Base-by-base conservation (phyloP, 1,140 invertebrate species). In the Brachionus rubens region DNA sequence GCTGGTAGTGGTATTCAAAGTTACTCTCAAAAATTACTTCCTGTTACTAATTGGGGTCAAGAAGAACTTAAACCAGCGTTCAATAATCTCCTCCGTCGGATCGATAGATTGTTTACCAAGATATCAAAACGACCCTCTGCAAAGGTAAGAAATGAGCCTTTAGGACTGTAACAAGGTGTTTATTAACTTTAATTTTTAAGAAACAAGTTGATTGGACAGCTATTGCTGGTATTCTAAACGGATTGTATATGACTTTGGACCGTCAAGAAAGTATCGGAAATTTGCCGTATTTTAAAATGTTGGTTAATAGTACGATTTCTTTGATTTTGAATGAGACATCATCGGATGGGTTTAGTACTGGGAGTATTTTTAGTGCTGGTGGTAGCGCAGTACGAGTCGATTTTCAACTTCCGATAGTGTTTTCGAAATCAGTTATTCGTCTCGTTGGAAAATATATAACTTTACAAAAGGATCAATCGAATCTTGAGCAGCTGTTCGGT, bases 101-200 rank as follows among this genome's bases (percentile, higher is more conserved):
- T 99, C 1, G 96, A 99, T 82, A 96, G 98, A 85, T 94, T 96
- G 0, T 98, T 99, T 81, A 89, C 90, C 33, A 99, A 99, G 85
- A 96, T 99, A 77, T 92, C 93, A 46, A 99, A 99, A 83, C 97
- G 96, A 83, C 56, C 56, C 5, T 24, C 16, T 14, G 16, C 56
- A 26, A 56, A 59, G 16, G 72, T 76, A 62, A 76, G 3, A 41
- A 5, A 14, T 1, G n/a, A n/a, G n/a, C n/a, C n/a, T n/a, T n/a
- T n/a, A n/a, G n/a, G n/a, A n/a, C n/a, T n/a, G n/a, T 36, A 36
- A 36, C 9, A 36, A 36, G 3, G 9, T 5, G 3, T 36, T 36
- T 5, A 36, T 36, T 3, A 36, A 36, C 33, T 36, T 36, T 36
- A 36, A 36, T 59, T 1, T n/a, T 12, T 41, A 41, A 52, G 36